Percentiles rank a stretch among this genome's conserved stretches.
Evolutionary conservation across 2,113 vertebrate genomes (phyloP).

Genomic region (Eulacestoma nigropectus): DNA sequence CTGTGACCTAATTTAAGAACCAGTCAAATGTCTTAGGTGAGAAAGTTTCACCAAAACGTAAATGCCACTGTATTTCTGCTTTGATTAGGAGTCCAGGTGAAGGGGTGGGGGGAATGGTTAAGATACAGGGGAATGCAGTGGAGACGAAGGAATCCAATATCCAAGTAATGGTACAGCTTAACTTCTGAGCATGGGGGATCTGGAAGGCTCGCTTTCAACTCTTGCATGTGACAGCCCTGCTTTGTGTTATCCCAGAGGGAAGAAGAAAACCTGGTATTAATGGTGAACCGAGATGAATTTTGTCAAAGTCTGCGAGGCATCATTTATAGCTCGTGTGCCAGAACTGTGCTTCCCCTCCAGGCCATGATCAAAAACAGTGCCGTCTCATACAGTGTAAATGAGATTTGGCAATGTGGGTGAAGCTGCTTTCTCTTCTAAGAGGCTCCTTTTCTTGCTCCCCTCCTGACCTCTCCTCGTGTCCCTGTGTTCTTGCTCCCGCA

Average conservation of each 20-base stretch:
- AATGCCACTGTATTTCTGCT: conserved; percentile 1
- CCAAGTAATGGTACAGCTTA: neutral
- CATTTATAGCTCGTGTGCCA: neutral
- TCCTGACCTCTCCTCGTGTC: neutral
- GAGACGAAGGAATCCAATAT: neutral
- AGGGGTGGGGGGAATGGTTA: neutral
- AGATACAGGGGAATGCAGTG: neutral
- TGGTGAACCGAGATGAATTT: neutral
- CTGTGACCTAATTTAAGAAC: conserved; percentile 37
- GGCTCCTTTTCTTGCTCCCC: neutral
- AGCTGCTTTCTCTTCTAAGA: neutral
- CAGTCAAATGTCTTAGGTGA: conserved; percentile 33
- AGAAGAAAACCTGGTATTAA: neutral
- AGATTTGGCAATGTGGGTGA: neutral
- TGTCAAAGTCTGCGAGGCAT: neutral
- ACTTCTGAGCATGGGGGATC: neutral
- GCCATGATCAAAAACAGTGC: neutral
- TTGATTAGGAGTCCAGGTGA: neutral
- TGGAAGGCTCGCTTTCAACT: neutral
- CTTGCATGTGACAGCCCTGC: neutral
- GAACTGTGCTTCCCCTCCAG: neutral
- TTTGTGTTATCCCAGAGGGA: neutral
- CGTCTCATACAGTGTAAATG: neutral
- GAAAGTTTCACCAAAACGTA: conserved; percentile 3
- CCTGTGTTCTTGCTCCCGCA: conserved; percentile 55